Percentiles rank a stretch among this genome's conserved stretches.
Evolutionary conservation across 2,888 invertebrate species (phyloP).

Genomic region (Slavum lentiscoides): DNA sequence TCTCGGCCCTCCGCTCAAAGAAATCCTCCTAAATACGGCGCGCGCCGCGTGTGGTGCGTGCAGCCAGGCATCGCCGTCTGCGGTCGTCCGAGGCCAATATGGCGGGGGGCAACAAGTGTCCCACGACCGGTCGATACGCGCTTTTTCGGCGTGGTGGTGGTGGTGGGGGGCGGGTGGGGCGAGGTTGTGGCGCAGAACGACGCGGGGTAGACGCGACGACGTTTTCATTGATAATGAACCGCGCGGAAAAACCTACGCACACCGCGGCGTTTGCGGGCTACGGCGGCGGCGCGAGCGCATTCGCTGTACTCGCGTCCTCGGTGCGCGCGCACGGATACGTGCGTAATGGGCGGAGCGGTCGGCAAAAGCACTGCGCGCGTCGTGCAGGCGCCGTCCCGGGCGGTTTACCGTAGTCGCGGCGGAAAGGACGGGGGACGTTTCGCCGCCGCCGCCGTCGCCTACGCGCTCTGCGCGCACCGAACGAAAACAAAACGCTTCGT

Average conservation of each 20-base stretch:
- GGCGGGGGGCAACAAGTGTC: too few species aligned
- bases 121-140: too few species aligned
- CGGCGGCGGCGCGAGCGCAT: not conserved
- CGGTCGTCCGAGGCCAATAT: too few species aligned
- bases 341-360: not conserved
- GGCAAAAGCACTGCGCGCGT: not conserved
- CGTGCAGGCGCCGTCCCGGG: not conserved
- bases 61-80: too few species aligned
- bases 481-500: constrained; percentile 45
- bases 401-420: not conserved
- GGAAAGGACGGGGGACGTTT: not conserved
- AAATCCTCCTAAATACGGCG: too few species aligned
- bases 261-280: constrained; percentile 4
- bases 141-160: too few species aligned
- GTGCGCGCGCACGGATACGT: not conserved
- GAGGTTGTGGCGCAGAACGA: too few species aligned
- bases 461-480: constrained; percentile 28
- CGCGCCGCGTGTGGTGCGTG: too few species aligned
- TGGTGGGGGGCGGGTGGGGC: too few species aligned
- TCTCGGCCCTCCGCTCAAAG: too few species aligned
- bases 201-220: not conserved
- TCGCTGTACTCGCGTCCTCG: not conserved
- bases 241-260: constrained; percentile 43
- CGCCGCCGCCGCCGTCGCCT: constrained; percentile 14
- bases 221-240: constrained; percentile 42